Conservation (phyloP, 1,140 invertebrate species). For the Zaprionus capensis region DNA sequence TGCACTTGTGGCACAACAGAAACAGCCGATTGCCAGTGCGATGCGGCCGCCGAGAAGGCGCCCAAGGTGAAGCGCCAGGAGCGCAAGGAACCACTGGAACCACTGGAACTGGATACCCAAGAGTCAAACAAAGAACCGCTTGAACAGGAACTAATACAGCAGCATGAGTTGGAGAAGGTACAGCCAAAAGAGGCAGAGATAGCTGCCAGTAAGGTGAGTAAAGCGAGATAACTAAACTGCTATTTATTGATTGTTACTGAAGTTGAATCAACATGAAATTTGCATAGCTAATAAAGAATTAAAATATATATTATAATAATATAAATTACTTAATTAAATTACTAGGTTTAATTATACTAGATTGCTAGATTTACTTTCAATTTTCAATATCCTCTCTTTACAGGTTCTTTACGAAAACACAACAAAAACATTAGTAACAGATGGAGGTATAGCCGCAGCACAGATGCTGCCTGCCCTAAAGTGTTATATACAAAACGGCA, state of each 20-base stretch:
- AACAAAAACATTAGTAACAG: slow-evolving; percentile 8
- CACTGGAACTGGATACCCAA: not conserved
- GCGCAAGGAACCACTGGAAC: slow-evolving; percentile 8
- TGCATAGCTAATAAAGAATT: not conserved
- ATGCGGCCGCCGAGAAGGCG: slow-evolving; percentile 49
- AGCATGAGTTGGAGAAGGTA: slow-evolving; percentile 2
- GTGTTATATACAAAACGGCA: slow-evolving; percentile 47
- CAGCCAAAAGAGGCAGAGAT: slow-evolving; percentile 5
- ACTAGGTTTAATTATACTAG: no score
- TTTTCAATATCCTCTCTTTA: not conserved
- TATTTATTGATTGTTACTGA: no score
- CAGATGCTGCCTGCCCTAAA: slow-evolving; percentile 58
- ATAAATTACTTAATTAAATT: no score
- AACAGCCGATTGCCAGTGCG: slow-evolving; percentile 17
- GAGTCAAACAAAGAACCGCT: slow-evolving; percentile 1
- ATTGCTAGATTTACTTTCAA: not conserved
- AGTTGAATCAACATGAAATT: not conserved
- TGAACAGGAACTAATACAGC: not conserved
- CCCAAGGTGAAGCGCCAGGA: slow-evolving; percentile 57
- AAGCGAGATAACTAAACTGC: fast-evolving
- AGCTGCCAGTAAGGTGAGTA: slow-evolving; percentile 6
- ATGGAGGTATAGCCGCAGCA: not conserved
- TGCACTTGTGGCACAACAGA: slow-evolving; percentile 42
- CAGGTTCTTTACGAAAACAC: not conserved
- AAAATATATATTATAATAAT: no score